phyloP scores from a whole-genome alignment of 2,888 invertebrate species.

The Panorpa germanica region DNA sequence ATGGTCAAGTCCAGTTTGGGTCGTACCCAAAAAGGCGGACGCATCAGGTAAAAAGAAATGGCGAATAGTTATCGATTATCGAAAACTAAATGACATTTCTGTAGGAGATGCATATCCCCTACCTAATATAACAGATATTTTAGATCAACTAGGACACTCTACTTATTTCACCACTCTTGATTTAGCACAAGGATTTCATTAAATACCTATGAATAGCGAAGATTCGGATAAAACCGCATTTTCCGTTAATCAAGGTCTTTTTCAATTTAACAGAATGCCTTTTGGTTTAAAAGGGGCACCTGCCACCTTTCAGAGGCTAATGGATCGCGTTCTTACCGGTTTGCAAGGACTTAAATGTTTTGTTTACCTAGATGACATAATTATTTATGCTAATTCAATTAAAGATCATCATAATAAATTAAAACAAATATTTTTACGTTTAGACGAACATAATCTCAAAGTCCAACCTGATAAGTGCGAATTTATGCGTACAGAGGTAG shows the following conservation, averaged over 20 bases:
- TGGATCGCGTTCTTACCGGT: conserved; percentile 19
- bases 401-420: conserved; percentile 12
- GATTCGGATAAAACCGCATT: conserved; percentile 20
- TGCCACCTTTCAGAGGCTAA: conserved; percentile 20
- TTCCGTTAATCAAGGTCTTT: conserved; percentile 17
- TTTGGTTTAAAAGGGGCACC: conserved; percentile 23
- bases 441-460: conserved; percentile 12
- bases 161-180: conserved; percentile 20
- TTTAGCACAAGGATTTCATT: conserved; percentile 21
- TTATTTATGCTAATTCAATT: conserved; percentile 15
- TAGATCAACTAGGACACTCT: conserved; percentile 19
- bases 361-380: conserved; percentile 19
- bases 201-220: conserved; percentile 16
- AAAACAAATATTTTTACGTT: conserved; percentile 12
- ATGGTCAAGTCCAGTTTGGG: conserved; percentile 13
- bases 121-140: conserved; percentile 19
- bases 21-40: conserved; percentile 18
- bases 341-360: conserved; percentile 17
- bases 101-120: conserved; percentile 18
- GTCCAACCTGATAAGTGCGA: conserved; percentile 15
- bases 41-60: conserved; percentile 16
- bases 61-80: conserved; percentile 20
- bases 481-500: conserved; percentile 13
- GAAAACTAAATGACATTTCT: conserved; percentile 20
- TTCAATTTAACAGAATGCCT: conserved; percentile 18